Evolutionary conservation across 2,888 invertebrate genomes (phyloP).

Genomic region (Folsomia candida): DNA sequence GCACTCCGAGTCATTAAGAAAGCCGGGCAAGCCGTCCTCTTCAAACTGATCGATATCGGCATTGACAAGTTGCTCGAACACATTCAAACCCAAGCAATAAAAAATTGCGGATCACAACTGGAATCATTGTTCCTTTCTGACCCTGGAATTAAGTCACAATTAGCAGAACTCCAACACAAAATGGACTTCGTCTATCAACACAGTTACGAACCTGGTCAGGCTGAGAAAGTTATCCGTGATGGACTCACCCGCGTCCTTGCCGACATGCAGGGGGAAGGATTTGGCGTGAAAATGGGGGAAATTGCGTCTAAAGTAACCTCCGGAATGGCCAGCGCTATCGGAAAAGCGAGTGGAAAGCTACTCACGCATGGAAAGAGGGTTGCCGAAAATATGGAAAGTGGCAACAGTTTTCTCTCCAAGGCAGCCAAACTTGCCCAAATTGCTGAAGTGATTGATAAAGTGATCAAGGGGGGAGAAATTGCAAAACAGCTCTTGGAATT

Average conservation of each 20-base stretch:
- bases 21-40: neutral
- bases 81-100: neutral
- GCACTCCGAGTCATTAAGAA: too few species aligned
- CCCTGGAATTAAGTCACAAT: too few species aligned
- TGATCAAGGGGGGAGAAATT: too few species aligned
- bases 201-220: conserved; percentile 2
- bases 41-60: neutral
- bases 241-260: neutral
- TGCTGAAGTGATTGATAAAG: too few species aligned
- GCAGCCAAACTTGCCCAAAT: too few species aligned
- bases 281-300: neutral
- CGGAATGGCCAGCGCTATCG: neutral
- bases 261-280: neutral
- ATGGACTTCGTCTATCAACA: neutral
- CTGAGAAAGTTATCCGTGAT: neutral
- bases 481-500: too few species aligned
- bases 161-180: neutral
- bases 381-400: neutral
- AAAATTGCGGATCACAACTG: too few species aligned
- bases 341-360: neutral
- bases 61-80: neutral
- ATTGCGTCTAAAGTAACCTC: neutral
- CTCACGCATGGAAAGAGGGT: neutral
- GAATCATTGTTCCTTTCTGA: too few species aligned
- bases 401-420: too few species aligned